phyloP scores from a whole-genome alignment of 1,140 invertebrate genomes.

The Dreissena polymorpha region DNA sequence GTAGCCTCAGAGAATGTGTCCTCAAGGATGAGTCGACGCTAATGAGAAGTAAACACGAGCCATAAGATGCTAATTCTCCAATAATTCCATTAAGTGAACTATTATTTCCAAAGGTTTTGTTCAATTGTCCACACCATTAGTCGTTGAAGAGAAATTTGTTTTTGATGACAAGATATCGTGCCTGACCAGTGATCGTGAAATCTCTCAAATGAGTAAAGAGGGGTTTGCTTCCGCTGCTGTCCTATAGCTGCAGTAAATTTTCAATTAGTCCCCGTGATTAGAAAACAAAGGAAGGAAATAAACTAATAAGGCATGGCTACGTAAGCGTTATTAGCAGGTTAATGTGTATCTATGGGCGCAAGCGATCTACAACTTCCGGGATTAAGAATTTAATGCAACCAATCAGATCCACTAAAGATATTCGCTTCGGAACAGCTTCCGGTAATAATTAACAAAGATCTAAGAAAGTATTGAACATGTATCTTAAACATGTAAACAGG shows the following conservation, averaged over 20 bases:
- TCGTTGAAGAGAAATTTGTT: slow-evolving; percentile 45
- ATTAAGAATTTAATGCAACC: slow-evolving; percentile 57
- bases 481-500: no score
- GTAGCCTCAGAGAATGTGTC: no score
- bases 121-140: slow-evolving; percentile 54
- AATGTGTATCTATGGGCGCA: slow-evolving; percentile 49
- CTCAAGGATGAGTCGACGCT: not conserved
- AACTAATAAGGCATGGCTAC: slow-evolving; percentile 44
- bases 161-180: slow-evolving; percentile 57
- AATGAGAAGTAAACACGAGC: slow-evolving; percentile 39
- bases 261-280: slow-evolving; percentile 52
- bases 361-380: slow-evolving; percentile 53
- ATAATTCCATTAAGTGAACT: slow-evolving; percentile 52
- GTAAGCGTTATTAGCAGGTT: slow-evolving; percentile 43
- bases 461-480: no score
- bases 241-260: slow-evolving; percentile 44
- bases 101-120: slow-evolving; percentile 47
- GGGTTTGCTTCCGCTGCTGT: slow-evolving; percentile 35
- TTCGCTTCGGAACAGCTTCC: slow-evolving; percentile 54
- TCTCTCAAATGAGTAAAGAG: slow-evolving; percentile 55
- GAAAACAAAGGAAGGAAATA: slow-evolving; percentile 54
- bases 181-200: slow-evolving; percentile 50
- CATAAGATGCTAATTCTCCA: slow-evolving; percentile 37
- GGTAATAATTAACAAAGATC: not conserved
- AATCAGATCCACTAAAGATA: slow-evolving; percentile 54